These are phyloP conservation scores for Melipona beecheii DNA, from an alignment of 2,888 invertebrate genomes.

Conservation along the genomic window DNA sequence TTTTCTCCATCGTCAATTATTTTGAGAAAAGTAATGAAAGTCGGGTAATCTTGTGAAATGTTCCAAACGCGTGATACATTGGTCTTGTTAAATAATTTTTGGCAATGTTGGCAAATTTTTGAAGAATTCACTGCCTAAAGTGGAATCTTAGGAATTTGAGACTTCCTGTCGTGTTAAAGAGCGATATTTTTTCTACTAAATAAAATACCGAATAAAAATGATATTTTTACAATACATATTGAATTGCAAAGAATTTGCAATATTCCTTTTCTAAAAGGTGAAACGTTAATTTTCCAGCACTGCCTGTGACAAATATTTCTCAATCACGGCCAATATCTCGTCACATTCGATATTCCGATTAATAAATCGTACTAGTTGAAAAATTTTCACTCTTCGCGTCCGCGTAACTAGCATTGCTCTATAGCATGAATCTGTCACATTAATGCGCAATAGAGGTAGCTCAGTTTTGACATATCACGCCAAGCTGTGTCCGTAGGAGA, in stretches of 20 bases:
- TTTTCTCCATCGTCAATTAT: not conserved
- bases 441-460: not conserved
- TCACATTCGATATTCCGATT: not conserved
- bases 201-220: not conserved
- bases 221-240: not conserved
- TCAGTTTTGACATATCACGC: slow-evolving; percentile 14
- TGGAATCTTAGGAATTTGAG: slow-evolving; percentile 6
- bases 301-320: not conserved
- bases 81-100: not conserved
- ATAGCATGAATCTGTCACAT: slow-evolving; percentile 6
- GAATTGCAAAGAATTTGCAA: not conserved
- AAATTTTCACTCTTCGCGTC: not conserved
- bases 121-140: not conserved
- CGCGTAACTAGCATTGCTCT: not conserved
- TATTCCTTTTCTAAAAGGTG: not conserved
- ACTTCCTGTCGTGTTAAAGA: not conserved
- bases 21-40: not conserved
- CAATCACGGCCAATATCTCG: not conserved
- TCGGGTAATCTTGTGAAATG: not conserved
- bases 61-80: not conserved
- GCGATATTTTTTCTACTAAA: not conserved
- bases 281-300: not conserved
- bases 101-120: not conserved
- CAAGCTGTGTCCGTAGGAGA: not conserved
- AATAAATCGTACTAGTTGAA: not conserved